A percentile compares a stretch with the other conserved stretches of the same genome.
Conservation (phyloP, 2,113 vertebrate species). For the Sinocyclocheilus anophthalmus region DNA sequence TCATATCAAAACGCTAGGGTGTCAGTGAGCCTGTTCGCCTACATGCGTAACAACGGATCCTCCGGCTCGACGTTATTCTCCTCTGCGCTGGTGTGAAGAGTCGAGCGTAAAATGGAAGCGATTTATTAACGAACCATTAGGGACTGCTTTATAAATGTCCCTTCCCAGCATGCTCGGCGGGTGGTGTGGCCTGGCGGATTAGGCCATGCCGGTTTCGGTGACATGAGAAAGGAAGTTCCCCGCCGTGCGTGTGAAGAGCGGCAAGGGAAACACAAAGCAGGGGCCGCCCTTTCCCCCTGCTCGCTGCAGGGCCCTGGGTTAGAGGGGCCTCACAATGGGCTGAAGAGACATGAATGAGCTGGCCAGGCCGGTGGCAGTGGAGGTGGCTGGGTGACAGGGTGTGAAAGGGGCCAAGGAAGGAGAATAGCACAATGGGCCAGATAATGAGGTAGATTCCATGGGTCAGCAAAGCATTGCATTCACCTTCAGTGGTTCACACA, state of each 20-base stretch:
- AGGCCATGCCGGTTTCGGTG: constrained; percentile 83
- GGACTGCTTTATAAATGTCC: constrained; percentile 78
- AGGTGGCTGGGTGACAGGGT: constrained; percentile 79
- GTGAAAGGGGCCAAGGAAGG: constrained; percentile 80
- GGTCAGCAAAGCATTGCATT: constrained; percentile 84
- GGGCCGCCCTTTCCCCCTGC: constrained; percentile 77
- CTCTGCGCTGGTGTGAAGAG: constrained; percentile 74
- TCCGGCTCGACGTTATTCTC: constrained; percentile 47
- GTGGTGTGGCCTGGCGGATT: constrained; percentile 75
- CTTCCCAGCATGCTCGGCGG: constrained; percentile 78
- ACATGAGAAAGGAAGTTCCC: constrained; percentile 85
- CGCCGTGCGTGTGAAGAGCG: constrained; percentile 80
- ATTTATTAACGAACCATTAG: constrained; percentile 84
- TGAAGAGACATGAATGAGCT: constrained; percentile 84
- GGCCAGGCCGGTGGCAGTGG: constrained; percentile 84
- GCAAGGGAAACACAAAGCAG: constrained; percentile 78
- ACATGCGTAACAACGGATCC: constrained; percentile 35
- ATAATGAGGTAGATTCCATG: constrained; percentile 84
- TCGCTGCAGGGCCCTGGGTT: constrained; percentile 76
- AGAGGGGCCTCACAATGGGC: constrained; percentile 79
- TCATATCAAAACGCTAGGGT: background rate
- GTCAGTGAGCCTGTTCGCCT: constrained; percentile 13
- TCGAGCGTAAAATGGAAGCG: constrained; percentile 80
- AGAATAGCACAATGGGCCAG: constrained; percentile 74
- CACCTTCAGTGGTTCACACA: constrained; percentile 60